These are phyloP conservation scores for Crotalus helleri DNA, from an alignment of 2,113 vertebrate genomes.

Conservation along the genomic window DNA sequence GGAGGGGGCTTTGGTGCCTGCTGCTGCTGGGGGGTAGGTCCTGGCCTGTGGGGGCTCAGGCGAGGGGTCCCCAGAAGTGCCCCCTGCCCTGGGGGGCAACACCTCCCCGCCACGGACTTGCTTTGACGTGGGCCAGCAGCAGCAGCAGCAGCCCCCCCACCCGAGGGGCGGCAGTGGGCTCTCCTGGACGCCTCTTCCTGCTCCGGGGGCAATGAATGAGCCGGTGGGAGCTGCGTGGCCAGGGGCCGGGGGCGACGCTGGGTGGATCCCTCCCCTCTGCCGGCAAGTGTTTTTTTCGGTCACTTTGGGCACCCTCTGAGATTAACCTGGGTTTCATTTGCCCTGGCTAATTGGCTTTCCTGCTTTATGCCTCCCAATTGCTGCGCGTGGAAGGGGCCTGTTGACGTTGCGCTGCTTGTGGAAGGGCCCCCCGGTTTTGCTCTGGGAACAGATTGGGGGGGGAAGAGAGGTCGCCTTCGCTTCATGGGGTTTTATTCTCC, in stretches of 20 bases:
- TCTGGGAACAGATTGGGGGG: background rate
- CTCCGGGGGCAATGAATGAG: background rate
- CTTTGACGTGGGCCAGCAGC: background rate
- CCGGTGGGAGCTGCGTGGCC: too few species aligned
- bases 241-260: too few species aligned
- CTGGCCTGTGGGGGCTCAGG: background rate
- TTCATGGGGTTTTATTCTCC: background rate
- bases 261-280: too few species aligned
- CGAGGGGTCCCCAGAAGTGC: background rate
- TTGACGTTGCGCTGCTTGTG: background rate
- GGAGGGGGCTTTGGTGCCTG: too few species aligned
- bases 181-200: too few species aligned
- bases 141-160: too few species aligned
- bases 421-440: background rate
- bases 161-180: too few species aligned
- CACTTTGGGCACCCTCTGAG: background rate
- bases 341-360: too few species aligned
- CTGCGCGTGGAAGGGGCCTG: background rate
- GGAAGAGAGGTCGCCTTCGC: too few species aligned
- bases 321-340: background rate
- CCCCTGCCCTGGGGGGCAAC: background rate
- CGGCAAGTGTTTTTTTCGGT: background rate
- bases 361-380: too few species aligned
- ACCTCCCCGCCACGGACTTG: background rate
- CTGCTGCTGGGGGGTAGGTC: background rate